Evolutionary conservation across 2,797 vertebrate genomes (phyloP), one percentile per base, ranked within the genome.

Genomic region (Lacerta viridis): DNA sequence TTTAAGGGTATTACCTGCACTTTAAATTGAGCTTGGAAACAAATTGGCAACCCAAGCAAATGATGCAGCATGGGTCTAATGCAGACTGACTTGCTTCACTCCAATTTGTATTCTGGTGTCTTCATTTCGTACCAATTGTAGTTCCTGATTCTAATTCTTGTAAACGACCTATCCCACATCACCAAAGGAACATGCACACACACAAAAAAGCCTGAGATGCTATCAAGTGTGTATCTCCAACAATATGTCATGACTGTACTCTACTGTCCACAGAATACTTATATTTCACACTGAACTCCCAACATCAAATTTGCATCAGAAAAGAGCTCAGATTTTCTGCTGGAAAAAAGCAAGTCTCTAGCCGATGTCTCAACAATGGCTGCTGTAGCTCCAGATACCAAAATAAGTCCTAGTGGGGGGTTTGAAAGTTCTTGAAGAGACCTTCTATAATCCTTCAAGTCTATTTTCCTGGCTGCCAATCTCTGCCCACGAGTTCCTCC

Each of bases 81-180:
- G 39, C 15, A 36, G 25, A 82, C 7, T 10, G 39, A 66, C 7
- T 13, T 13, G 9, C 13, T 9, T 68, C 61, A 61, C 15, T 29
- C 61, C 61, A 68, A 41, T 66, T 25, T 66, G 13, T 61, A 41
- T 68, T 7, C 36, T 29, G 39, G 61, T 68, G 13, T 36, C 17
- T 11, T 13, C 6, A 77, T 85, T 76, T 76, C 33, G 74, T 20
- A 64, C 3, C 39, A 25, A 50, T 3, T 17, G 23, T 74, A 20
- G 2, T 9, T 46, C 15, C n/a, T 78, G 17, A 41, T 78, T 43
- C 41, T n/a, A 68, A 25, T 93, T 79, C 89, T 91, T 82, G 88
- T 78, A 89, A 23, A 5, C 17, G 41, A 74, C 33, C 29, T 55
- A 59, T 15, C 2, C 10, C 7, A 36, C n/a, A 36, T 5, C 46